A percentile compares a stretch with the other conserved stretches of the same genome.
Conservation (phyloP, 2,888 invertebrate genomes). For the Enchytraeus crypticus region DNA sequence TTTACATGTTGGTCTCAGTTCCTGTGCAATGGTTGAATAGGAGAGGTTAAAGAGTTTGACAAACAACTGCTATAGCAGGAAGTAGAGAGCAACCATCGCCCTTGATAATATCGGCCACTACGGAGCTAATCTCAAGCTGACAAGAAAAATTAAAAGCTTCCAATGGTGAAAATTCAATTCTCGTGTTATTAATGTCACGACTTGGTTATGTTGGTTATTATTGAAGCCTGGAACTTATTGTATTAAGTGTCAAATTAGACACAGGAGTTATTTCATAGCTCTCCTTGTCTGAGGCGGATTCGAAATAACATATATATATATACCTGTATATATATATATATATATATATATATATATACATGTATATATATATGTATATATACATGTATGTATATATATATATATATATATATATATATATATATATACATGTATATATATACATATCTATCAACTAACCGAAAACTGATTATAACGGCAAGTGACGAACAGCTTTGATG, state of each 20-base stretch:
- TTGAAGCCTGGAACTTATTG: not conserved
- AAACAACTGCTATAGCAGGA: no score
- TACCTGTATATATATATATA: not conserved
- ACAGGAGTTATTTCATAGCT: not conserved
- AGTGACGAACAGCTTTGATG: not conserved
- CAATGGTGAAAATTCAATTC: no score
- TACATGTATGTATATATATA: constrained; percentile 4
- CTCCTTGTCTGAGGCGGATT: not conserved
- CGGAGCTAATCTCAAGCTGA: no score
- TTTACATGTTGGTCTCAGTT: no score
- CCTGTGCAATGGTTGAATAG: no score
- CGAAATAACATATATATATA: not conserved
- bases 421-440: constrained; percentile 1
- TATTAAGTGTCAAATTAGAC: not conserved
- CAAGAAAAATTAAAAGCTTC: no score
- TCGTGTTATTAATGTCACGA: not conserved
- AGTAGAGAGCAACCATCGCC: no score
- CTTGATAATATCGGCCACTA: no score
- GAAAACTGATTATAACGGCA: not conserved
- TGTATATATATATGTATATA: constrained; percentile 3
- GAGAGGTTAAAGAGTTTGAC: no score
- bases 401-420: not conserved
- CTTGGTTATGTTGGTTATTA: not conserved
- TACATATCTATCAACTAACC: not conserved
- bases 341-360: not conserved